phyloP scores from a whole-genome alignment of 1,140 invertebrate species.

The Sarcophaga peregrina region DNA sequence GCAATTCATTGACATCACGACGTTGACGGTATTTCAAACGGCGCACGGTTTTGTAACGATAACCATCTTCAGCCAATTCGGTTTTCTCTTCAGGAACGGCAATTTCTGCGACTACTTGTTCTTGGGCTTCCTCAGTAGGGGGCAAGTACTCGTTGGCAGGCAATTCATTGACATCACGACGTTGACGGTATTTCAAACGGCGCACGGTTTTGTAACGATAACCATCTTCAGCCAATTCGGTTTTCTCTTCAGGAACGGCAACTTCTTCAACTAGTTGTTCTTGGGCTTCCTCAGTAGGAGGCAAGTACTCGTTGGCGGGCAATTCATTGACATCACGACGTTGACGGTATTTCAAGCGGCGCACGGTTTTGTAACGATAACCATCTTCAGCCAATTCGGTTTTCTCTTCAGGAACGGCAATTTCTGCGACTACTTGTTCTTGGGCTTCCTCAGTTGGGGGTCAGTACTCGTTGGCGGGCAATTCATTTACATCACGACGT shows the following conservation, averaged over 20 bases:
- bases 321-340: conserved; percentile 57
- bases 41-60: conserved; percentile 58
- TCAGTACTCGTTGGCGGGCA: conserved; percentile 51
- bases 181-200: conserved; percentile 49
- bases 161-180: conserved; percentile 53
- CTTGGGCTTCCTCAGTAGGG: conserved; percentile 48
- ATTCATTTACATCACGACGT: conserved; percentile 55
- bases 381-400: conserved; percentile 54
- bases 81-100: conserved; percentile 44
- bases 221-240: conserved; percentile 48
- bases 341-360: conserved; percentile 49
- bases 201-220: conserved; percentile 52
- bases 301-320: conserved; percentile 48
- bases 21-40: conserved; percentile 52
- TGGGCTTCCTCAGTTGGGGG: conserved; percentile 48
- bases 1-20: conserved; percentile 55
- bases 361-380: conserved; percentile 54
- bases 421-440: conserved; percentile 44
- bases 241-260: conserved; percentile 28
- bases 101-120: conserved; percentile 39
- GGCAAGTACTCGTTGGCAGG: conserved; percentile 52
- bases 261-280: conserved; percentile 45
- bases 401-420: conserved; percentile 53
- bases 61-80: conserved; percentile 52
- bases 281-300: conserved; percentile 47